Conservation (phyloP, 2,797 vertebrate species). For the Babyrousa celebensis region DNA sequence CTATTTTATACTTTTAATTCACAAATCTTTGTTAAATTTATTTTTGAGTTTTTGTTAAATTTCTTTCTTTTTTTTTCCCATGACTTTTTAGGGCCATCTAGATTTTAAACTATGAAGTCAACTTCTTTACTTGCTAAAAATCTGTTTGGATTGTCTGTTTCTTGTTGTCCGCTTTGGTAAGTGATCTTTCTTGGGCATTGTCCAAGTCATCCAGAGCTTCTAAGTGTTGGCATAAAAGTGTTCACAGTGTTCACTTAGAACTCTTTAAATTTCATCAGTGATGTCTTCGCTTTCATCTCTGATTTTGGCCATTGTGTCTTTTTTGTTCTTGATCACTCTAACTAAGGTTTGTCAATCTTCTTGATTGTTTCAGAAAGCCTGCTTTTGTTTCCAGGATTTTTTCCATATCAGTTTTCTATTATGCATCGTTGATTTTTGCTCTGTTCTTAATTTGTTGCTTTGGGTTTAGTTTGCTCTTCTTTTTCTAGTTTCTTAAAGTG, state of each 20-base stretch:
- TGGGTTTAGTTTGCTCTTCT: background rate
- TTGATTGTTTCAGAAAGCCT: background rate
- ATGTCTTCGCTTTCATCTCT: background rate
- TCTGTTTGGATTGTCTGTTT: constrained; percentile 17
- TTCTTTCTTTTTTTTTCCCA: too few relatives aligned
- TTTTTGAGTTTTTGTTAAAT: too few relatives aligned
- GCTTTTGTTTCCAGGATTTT: background rate
- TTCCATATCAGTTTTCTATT: background rate
- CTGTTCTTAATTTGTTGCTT: background rate
- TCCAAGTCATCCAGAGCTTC: background rate
- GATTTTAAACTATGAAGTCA: background rate
- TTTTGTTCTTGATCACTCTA: background rate
- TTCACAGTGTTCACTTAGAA: background rate
- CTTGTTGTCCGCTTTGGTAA: background rate
- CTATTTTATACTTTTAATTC: too few relatives aligned
- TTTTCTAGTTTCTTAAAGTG: too few relatives aligned
- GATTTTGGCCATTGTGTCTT: background rate
- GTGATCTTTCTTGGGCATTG: background rate
- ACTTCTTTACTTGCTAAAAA: background rate
- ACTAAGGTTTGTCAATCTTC: background rate
- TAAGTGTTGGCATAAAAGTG: background rate
- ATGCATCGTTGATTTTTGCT: background rate
- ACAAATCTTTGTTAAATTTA: too few relatives aligned
- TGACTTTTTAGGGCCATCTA: too few relatives aligned
- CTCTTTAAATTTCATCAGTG: background rate